These are phyloP conservation scores for Clarias batrachus DNA, from an alignment of 2,113 vertebrate genomes.

Conservation along the genomic window DNA sequence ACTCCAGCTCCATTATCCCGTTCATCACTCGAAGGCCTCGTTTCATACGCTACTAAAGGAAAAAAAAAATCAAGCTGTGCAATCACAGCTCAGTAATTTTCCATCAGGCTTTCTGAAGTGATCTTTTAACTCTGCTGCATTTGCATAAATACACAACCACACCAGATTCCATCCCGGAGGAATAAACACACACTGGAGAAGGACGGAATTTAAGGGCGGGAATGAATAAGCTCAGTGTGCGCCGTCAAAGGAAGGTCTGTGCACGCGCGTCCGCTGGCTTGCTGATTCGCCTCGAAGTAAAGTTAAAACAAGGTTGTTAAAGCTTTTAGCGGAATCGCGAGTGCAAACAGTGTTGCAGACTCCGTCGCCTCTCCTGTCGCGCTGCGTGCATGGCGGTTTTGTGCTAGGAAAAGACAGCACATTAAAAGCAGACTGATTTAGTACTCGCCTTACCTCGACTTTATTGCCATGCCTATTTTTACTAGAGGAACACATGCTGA, in stretches of 20 bases:
- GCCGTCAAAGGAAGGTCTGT: conserved; percentile 71
- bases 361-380: neutral
- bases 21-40: neutral
- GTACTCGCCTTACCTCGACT: conserved; percentile 57
- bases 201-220: conserved; percentile 44
- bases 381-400: neutral
- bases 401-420: neutral
- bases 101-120: conserved; percentile 39
- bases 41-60: neutral
- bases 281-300: conserved; percentile 33
- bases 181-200: conserved; percentile 54
- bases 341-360: neutral
- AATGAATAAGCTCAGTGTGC: conserved; percentile 62
- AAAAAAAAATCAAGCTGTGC: neutral
- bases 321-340: neutral
- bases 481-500: conserved; percentile 59
- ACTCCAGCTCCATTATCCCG: neutral
- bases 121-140: conserved; percentile 50
- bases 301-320: conserved; percentile 33
- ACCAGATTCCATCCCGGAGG: conserved; percentile 57
- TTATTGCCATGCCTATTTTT: conserved; percentile 68
- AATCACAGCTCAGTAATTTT: conserved; percentile 51
- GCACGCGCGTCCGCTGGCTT: conserved; percentile 59
- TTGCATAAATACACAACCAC: conserved; percentile 58
- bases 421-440: conserved; percentile 36